Percentiles rank a stretch among this genome's conserved stretches.
These are phyloP conservation scores for Taxidea taxus DNA, from an alignment of 2,113 vertebrate genomes.

Conservation along the genomic window DNA sequence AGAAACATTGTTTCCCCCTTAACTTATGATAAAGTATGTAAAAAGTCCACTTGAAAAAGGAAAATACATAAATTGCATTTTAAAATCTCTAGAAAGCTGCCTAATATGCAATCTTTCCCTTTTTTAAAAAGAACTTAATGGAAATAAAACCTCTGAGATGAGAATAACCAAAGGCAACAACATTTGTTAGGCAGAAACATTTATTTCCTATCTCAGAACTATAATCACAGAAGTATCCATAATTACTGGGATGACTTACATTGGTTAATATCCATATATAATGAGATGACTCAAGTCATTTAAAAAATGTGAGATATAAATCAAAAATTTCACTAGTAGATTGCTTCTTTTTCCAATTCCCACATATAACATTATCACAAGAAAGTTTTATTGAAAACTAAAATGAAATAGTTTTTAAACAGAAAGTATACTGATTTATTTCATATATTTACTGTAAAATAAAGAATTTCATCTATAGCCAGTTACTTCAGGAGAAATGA, in stretches of 20 bases:
- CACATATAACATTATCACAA: neutral
- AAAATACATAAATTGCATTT: neutral
- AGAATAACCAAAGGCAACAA: neutral
- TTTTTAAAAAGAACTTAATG: neutral
- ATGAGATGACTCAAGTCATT: neutral
- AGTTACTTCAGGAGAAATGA: neutral
- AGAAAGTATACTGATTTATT: neutral
- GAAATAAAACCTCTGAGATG: neutral
- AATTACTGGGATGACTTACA: neutral
- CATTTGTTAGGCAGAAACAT: neutral
- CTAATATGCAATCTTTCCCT: neutral
- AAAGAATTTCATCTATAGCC: neutral
- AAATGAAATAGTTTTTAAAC: neutral
- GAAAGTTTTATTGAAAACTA: neutral
- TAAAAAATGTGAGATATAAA: neutral
- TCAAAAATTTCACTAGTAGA: neutral
- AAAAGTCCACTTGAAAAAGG: neutral
- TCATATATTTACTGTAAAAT: neutral
- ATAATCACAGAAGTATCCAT: neutral
- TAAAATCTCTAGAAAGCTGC: neutral
- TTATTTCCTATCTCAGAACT: neutral
- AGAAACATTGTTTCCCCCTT: neutral
- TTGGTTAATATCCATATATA: neutral
- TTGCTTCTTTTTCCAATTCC: neutral
- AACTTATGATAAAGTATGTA: neutral